Evolutionary conservation across 2,113 vertebrate species (phyloP).

Genomic region (Murina feae): DNA sequence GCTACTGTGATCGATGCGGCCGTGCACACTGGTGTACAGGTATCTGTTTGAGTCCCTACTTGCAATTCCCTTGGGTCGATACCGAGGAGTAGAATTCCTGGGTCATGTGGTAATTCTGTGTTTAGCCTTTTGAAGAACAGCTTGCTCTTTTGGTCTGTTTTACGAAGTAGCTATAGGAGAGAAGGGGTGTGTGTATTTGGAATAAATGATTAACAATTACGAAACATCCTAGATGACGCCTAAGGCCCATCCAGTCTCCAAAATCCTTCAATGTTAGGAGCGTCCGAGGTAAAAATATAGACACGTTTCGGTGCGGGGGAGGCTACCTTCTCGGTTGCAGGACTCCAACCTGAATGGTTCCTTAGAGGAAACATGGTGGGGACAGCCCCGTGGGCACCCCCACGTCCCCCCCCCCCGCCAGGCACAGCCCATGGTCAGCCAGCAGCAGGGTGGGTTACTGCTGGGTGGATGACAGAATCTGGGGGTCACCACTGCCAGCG

Average conservation of each 20-base stretch:
- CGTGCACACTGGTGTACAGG: too few relatives aligned
- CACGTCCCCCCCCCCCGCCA: too few relatives aligned
- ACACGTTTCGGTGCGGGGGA: neutral
- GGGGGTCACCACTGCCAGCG: rapidly evolving
- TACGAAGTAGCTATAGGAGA: neutral
- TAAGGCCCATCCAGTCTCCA: neutral
- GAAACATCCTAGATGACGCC: neutral
- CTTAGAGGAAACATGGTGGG: neutral
- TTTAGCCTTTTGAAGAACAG: neutral
- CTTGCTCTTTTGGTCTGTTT: neutral
- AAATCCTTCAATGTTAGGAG: neutral
- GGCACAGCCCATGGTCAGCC: rapidly evolving
- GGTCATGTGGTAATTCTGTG: neutral
- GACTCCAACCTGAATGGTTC: too few relatives aligned
- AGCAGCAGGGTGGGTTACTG: neutral
- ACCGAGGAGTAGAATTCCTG: neutral
- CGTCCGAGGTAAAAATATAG: neutral
- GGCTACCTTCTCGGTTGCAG: neutral
- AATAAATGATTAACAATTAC: neutral
- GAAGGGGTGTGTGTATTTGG: neutral
- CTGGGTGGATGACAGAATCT: neutral
- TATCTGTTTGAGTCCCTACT: too few relatives aligned
- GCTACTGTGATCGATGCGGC: too few relatives aligned
- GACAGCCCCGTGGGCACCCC: rapidly evolving
- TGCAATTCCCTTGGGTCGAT: neutral